These are phyloP conservation scores for Clistopyga incitator DNA, from an alignment of 2,888 invertebrate species.

Conservation along the genomic window DNA sequence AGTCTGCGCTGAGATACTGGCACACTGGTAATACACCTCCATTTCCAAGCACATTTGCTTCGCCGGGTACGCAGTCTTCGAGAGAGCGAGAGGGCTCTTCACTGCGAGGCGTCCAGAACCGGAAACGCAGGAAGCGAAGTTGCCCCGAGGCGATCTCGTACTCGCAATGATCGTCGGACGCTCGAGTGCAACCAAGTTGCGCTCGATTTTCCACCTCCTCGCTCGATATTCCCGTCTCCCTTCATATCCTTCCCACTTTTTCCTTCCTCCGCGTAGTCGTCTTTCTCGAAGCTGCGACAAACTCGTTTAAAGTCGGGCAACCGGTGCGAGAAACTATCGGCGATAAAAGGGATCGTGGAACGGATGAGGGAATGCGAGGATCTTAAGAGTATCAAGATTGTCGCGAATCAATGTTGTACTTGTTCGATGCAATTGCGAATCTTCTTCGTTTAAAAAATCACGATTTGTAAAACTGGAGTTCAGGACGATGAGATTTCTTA, in stretches of 20 bases:
- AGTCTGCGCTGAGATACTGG: not conserved
- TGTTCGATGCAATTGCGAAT: not conserved
- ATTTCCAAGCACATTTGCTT: constrained; percentile 48
- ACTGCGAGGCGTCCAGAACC: constrained; percentile 64
- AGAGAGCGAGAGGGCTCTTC: constrained; percentile 8
- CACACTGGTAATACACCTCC: constrained; percentile 23
- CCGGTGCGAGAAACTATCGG: constrained; percentile 37
- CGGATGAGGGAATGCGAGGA: not conserved
- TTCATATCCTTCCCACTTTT: constrained; percentile 21
- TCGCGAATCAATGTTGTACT: not conserved
- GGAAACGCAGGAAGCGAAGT: constrained; percentile 72
- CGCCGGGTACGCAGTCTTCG: constrained; percentile 21
- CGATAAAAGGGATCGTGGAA: constrained; percentile 16
- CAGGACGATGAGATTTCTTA: too few species aligned
- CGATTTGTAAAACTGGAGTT: not conserved
- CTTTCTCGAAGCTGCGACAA: constrained; percentile 33
- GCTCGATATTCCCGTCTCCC: constrained; percentile 12
- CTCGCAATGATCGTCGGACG: constrained; percentile 44
- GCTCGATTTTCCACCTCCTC: constrained; percentile 50
- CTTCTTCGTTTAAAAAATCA: not conserved
- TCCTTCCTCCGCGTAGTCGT: constrained; percentile 43
- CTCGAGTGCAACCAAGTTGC: constrained; percentile 53
- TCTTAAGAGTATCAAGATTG: constrained; percentile 1
- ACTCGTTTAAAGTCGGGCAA: constrained; percentile 68
- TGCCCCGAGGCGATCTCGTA: constrained; percentile 63